Conservation (phyloP, 1,140 invertebrate species). For the Sitodiplosis mosellana region DNA sequence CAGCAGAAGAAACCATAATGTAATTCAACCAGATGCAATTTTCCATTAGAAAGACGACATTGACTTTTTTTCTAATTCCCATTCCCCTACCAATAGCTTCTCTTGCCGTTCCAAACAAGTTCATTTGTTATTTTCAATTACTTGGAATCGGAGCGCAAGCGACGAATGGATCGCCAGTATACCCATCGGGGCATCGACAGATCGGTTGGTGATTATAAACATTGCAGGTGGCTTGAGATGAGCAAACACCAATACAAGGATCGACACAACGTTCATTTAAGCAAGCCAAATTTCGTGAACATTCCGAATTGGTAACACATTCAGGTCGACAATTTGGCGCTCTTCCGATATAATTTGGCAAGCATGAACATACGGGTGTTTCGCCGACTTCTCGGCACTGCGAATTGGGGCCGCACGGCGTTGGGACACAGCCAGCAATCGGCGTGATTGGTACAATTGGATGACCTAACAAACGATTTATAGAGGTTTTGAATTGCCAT, state of each 20-base stretch:
- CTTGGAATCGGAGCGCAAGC: constrained; percentile 32
- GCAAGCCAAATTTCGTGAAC: constrained; percentile 51
- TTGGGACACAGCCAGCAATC: constrained; percentile 47
- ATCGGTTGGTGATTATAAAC: constrained; percentile 57
- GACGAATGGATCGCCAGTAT: constrained; percentile 57
- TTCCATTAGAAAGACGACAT: too few relatives aligned
- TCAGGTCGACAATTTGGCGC: constrained; percentile 60
- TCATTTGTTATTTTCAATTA: constrained; percentile 11
- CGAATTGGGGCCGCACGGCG: constrained; percentile 65
- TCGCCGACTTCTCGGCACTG: constrained; percentile 48
- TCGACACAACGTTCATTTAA: constrained; percentile 52
- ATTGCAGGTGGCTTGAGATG: constrained; percentile 42
- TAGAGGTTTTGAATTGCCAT: not conserved
- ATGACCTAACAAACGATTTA: constrained; percentile 17
- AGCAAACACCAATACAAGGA: constrained; percentile 59
- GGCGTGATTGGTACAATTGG: constrained; percentile 19
- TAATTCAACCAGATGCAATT: too few relatives aligned
- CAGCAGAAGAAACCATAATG: too few relatives aligned
- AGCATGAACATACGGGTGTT: constrained; percentile 54
- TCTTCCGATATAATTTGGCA: constrained; percentile 48
- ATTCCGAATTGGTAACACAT: constrained; percentile 57
- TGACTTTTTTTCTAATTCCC: too few relatives aligned
- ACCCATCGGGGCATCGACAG: constrained; percentile 50
- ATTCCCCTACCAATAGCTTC: not conserved
- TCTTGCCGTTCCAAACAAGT: not conserved